A percentile compares a stretch with the other conserved stretches of the same genome.
These are phyloP conservation scores for Engystomops pustulosus DNA, from an alignment of 2,113 vertebrate species.

Conservation along the genomic window DNA sequence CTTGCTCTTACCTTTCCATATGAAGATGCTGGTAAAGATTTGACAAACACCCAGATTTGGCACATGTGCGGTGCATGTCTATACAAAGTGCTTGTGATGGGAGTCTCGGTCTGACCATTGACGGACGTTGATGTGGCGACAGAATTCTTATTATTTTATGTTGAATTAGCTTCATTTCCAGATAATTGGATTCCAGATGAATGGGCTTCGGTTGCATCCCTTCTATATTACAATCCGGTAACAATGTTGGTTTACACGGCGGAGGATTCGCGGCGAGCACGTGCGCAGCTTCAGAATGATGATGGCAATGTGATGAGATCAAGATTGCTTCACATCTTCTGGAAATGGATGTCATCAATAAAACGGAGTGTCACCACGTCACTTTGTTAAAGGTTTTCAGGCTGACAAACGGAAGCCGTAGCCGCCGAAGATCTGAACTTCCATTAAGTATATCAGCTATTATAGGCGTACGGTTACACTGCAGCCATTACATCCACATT, in stretches of 20 bases:
- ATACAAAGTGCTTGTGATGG: too few relatives aligned
- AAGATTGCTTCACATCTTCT: slow-evolving; percentile 4
- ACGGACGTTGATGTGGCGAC: too few relatives aligned
- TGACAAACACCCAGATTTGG: too few relatives aligned
- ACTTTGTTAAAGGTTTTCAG: slow-evolving; percentile 21
- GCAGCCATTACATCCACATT: not conserved
- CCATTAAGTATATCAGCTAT: not conserved
- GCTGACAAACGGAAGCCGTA: not conserved
- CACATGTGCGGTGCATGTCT: too few relatives aligned
- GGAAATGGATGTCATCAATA: slow-evolving; percentile 17
- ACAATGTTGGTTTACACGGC: not conserved
- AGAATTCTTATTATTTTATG: too few relatives aligned
- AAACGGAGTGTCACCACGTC: not conserved
- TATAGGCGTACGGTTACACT: not conserved
- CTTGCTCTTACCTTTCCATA: too few relatives aligned
- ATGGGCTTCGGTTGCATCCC: too few relatives aligned
- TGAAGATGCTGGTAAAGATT: too few relatives aligned
- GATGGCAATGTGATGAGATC: slow-evolving; percentile 16
- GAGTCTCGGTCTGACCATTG: too few relatives aligned
- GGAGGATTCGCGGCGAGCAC: not conserved
- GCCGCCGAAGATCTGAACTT: not conserved
- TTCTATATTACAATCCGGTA: not conserved
- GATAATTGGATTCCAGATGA: too few relatives aligned
- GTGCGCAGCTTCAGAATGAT: not conserved
- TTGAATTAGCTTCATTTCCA: too few relatives aligned